phyloP scores from a whole-genome alignment of 2,888 invertebrate species.

The Tetragnatha montana region DNA sequence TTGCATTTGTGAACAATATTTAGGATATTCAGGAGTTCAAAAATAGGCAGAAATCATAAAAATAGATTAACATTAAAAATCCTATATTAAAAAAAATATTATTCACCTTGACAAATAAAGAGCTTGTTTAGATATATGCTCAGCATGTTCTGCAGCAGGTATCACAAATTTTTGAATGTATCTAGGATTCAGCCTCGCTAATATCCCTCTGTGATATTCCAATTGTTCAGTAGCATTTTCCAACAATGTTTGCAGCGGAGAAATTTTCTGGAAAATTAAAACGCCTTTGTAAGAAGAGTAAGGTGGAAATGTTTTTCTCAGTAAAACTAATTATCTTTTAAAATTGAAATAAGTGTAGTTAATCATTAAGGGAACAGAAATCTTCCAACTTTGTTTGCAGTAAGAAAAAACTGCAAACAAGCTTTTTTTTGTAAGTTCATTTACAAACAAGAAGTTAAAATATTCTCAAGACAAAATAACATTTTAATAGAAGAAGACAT shows the following conservation, averaged over 20 bases:
- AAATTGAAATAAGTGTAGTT: not conserved
- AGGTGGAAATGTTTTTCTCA: not conserved
- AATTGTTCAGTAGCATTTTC: slow-evolving; percentile 77
- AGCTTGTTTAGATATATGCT: slow-evolving; percentile 81
- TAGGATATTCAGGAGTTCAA: too few species aligned
- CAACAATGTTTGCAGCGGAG: slow-evolving; percentile 61
- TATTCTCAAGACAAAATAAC: too few species aligned
- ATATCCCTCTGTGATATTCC: slow-evolving; percentile 80
- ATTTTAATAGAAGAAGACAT: too few species aligned
- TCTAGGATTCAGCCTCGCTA: slow-evolving; percentile 81
- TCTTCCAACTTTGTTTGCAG: too few species aligned
- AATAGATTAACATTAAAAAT: too few species aligned
- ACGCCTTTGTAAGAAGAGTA: not conserved
- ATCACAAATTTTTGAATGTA: slow-evolving; percentile 81
- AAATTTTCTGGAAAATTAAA: slow-evolving; percentile 48
- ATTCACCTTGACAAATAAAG: slow-evolving; percentile 80
- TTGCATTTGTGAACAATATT: too few species aligned
- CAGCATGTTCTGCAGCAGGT: slow-evolving; percentile 83
- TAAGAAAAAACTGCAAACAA: too few species aligned
- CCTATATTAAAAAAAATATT: not conserved
- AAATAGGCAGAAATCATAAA: too few species aligned
- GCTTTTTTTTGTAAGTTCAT: too few species aligned
- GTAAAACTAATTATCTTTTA: not conserved
- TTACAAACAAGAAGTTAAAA: too few species aligned
- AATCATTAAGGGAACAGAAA: not conserved